Evolutionary conservation across 2,797 vertebrate species (phyloP), one percentile per base, ranked within the genome.

Genomic region (Meda fulgida): DNA sequence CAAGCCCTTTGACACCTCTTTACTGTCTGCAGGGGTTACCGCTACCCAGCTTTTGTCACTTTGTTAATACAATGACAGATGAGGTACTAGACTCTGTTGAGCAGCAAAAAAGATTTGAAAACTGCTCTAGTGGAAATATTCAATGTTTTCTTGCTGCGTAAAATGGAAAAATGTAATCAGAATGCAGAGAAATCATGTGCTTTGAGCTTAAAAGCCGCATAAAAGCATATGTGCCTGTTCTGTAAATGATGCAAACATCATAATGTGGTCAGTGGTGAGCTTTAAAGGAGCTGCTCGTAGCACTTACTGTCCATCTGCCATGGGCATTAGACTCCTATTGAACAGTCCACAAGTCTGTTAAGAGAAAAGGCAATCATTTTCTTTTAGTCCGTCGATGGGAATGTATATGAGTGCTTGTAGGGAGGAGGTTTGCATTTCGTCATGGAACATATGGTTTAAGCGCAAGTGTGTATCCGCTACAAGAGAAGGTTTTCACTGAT

Each of bases 401-500:
- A 86, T 58, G 76, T 79, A 80, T 48, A 71, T n/a, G 69, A 87
- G 73, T 58, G 79, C 70, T 80, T 26, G 5, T 2, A 53, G 55
- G 60, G 29, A 19, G 79, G 55, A 5, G 58, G 29, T 48, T 84
- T 43, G 83, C 51, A 78, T 84, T 60, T 60, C 48, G 75, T 90
- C 90, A 87, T 81, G 55, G 66, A 85, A 63, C 78, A 78, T 69
- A 23, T 84, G 88, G 88, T 88, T 90, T 90, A 89, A 93, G 91
- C 91, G 93, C 90, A 91, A 85, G 90, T 85, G 92, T 88, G 89
- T 90, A 90, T 89, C 88, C 80, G 90, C 83, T 75, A 90, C 90
- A 90, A 89, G 86, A 78, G 34, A 65, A 36, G 78, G 58, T 81
- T 75, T 86, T 36, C 23, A 55, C 60, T 89, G 53, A 86, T 88